Evolutionary conservation across 2,113 vertebrate genomes (phyloP), one percentile per base, ranked within the genome.

Genomic region (Turdus rufiventris): DNA sequence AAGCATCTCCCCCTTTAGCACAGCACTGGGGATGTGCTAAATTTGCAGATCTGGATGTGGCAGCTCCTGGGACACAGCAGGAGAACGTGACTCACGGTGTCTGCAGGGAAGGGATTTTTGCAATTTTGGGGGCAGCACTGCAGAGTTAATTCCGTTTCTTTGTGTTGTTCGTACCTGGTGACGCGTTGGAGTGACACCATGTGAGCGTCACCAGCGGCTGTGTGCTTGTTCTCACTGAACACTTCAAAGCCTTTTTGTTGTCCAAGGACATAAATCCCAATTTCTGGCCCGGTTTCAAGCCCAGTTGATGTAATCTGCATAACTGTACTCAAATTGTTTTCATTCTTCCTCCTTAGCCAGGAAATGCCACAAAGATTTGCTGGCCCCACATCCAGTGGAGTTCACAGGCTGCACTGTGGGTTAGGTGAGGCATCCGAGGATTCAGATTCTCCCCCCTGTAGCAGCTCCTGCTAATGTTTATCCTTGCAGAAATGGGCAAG

Each of bases 161-260:
- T 51, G 43, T 57, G 58, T 13, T 40, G 34, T 29, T 47, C 43
- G 60, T 56, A 42, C 36, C 76, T 25, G 25, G 42, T 12, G 3
- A 10, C 0, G 53, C 8, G 0, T 8, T 14, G 3, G 10, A 45
- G 5, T 17, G 43, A 3, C 51, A 8, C 12, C 2, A 0, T 4
- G 5, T 1, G 42, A 43, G 29, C 36, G 1, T 26, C 31, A 23
- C n/a, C 63, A 5, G 48, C 0, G 13, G 58, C 67, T 10, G 10
- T 1, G 25, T 4, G 42, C 43, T 77, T 9, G 29, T 28, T 70
- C 40, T 62, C 6, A 0, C 20, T 14, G 50, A 45, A 26, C 83
- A 51, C 18, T 29, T 20, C 1, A 57, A 45, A 51, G n/a, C 57
- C 36, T 34, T 68, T 50, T 45, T 3, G 0, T 53, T 65, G 36